phyloP scores from a whole-genome alignment of 2,113 vertebrate species.

The Scomber colias region DNA sequence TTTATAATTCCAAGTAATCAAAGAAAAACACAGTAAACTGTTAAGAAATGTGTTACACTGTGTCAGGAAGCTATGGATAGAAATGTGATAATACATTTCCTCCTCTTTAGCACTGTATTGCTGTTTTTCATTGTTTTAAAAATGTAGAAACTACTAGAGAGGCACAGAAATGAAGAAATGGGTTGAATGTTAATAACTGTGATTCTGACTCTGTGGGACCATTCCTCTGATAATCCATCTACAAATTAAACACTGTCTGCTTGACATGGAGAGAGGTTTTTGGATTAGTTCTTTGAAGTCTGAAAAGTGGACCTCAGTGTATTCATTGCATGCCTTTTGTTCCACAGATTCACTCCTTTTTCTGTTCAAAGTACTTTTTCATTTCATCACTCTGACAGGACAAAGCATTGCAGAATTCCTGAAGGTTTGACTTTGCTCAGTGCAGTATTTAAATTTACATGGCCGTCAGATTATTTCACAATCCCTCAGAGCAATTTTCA shows the following conservation, averaged over 20 bases:
- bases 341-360: not conserved
- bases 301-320: constrained; percentile 28
- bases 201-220: not conserved
- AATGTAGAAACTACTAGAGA: not conserved
- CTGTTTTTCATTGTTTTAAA: not conserved
- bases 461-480: constrained; percentile 16
- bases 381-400: constrained; percentile 1
- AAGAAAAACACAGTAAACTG: not conserved
- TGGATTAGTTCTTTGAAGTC: constrained; percentile 35
- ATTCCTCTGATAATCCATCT: constrained; percentile 35
- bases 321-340: not conserved
- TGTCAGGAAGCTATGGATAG: no score
- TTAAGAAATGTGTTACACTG: not conserved
- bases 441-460: not conserved
- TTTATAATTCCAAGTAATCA: not conserved
- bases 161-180: not conserved
- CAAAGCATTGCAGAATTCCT: not conserved
- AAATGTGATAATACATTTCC: not conserved
- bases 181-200: constrained; percentile 3
- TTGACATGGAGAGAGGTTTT: constrained; percentile 21
- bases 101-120: not conserved
- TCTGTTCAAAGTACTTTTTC: not conserved
- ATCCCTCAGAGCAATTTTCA: not conserved
- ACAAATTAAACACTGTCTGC: constrained; percentile 32
- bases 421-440: not conserved